Conservation (phyloP, 2,797 vertebrate species). For the Margarornis squamiger region DNA sequence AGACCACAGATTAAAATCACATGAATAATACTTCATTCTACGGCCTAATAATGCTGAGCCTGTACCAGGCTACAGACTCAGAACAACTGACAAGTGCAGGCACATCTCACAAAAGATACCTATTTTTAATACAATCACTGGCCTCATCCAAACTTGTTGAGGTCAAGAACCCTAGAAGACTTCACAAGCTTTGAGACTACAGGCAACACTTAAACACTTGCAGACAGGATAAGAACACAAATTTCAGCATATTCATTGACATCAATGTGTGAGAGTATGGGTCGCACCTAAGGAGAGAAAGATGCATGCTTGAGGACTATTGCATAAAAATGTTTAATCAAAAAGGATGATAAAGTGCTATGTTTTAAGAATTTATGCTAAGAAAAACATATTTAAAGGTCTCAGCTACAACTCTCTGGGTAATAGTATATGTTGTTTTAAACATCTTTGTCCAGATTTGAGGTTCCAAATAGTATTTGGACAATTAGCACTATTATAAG, state of each 20-base stretch:
- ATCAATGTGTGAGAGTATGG: neutral
- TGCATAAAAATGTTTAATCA: neutral
- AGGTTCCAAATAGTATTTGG: neutral
- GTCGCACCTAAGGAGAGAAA: neutral
- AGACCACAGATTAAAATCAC: neutral
- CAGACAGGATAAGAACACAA: neutral
- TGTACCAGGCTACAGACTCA: neutral
- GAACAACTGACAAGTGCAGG: neutral
- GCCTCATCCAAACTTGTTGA: neutral
- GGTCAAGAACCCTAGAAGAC: neutral
- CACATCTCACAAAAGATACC: rapidly evolving
- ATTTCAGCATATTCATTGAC: neutral
- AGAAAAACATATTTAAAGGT: neutral
- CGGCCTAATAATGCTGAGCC: neutral
- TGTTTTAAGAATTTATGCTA: neutral
- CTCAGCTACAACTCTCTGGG: neutral
- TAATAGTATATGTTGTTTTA: neutral
- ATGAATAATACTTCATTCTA: rapidly evolving
- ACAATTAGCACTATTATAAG: neutral
- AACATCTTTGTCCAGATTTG: neutral
- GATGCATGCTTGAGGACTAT: neutral
- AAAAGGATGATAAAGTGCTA: neutral
- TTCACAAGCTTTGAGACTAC: neutral
- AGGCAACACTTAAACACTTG: neutral
- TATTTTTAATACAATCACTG: neutral